Evolutionary conservation across 2,113 vertebrate species (phyloP), one percentile per base, ranked within the genome.

Genomic region (Tyrannus savana): DNA sequence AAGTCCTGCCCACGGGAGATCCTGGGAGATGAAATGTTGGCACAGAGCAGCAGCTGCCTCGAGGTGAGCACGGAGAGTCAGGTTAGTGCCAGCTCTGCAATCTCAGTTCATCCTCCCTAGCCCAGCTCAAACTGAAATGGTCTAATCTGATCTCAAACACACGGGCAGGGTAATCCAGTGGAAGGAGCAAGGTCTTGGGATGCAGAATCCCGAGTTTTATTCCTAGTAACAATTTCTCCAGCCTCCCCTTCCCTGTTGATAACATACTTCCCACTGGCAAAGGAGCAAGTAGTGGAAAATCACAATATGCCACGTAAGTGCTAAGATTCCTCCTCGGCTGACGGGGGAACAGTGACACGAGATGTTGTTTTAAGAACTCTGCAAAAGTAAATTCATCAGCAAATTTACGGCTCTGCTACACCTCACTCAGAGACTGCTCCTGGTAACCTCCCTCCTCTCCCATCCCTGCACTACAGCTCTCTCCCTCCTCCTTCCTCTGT

Each of bases 11-110:
- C 59, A 69, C 22, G 2, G 37, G 59, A 62, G 25, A 77, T 67
- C 41, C 83, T 81, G 75, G 12, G 67, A 96, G 85, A 77, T 25
- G 86, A 53, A 93, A 94, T 60, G 63, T 46, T 96, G 95, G 88
- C 95, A 96, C 85, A 53, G 62, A 86, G 12, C 60, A 88, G 87
- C n/a, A 52, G 69, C 47, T 81, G 76, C 59, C 72, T 80, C 37
- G 49, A 78, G 93, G 91, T 52, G 67, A 93, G 87, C 47, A 83
- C 27, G 41, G 10, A 82, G 33, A 41, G 69, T 37, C 82, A 31
- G 5, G 46, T 67, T 44, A 83, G 47, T 39, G 39, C 24, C 25
- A 89, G 63, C 68, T 79, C 82, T 63, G 49, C 50, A n/a, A 14
- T 4, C 19, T 35, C 73, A 77, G 50, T 59, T 55, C 67, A 73